These are phyloP conservation scores for Chymomyza costata DNA, from an alignment of 1,140 invertebrate species.

Conservation along the genomic window DNA sequence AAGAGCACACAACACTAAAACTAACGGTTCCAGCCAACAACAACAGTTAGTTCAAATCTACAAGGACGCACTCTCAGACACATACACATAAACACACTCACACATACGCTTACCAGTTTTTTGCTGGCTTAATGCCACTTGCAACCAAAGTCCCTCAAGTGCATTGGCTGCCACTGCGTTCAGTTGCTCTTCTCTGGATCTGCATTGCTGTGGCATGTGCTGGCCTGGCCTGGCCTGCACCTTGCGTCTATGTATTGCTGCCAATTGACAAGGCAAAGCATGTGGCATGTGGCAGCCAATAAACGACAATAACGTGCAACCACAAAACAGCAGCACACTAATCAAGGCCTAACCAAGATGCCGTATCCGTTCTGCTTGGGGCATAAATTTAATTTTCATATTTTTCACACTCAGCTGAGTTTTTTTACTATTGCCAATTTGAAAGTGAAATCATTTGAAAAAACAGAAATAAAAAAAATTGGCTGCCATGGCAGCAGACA, in stretches of 20 bases:
- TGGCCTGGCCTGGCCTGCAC: neutral
- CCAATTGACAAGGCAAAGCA: constrained; percentile 26
- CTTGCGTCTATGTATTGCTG: constrained; percentile 2
- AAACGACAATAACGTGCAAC: constrained; percentile 35
- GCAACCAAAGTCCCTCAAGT: constrained; percentile 24
- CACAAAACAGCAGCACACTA: no score
- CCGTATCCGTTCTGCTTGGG: no score
- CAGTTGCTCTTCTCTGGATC: constrained; percentile 21
- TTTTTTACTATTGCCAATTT: constrained; percentile 21
- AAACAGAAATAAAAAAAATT: constrained; percentile 7
- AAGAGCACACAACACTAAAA: constrained; percentile 6
- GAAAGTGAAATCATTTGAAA: constrained; percentile 8
- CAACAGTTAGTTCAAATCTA: constrained; percentile 17
- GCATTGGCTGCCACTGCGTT: constrained; percentile 14
- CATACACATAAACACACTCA: neutral
- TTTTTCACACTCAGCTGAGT: constrained; percentile 21
- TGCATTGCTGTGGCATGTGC: constrained; percentile 15
- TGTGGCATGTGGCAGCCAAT: constrained; percentile 5
- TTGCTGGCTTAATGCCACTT: constrained; percentile 23
- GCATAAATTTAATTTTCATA: constrained; percentile 56
- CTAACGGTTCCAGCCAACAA: constrained; percentile 24
- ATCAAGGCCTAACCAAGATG: no score
- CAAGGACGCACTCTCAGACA: neutral
- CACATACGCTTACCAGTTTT: neutral
- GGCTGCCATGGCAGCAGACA: constrained; percentile 40